Evolutionary conservation across 2,888 invertebrate species (phyloP).

Genomic region (Rhagium mordax): DNA sequence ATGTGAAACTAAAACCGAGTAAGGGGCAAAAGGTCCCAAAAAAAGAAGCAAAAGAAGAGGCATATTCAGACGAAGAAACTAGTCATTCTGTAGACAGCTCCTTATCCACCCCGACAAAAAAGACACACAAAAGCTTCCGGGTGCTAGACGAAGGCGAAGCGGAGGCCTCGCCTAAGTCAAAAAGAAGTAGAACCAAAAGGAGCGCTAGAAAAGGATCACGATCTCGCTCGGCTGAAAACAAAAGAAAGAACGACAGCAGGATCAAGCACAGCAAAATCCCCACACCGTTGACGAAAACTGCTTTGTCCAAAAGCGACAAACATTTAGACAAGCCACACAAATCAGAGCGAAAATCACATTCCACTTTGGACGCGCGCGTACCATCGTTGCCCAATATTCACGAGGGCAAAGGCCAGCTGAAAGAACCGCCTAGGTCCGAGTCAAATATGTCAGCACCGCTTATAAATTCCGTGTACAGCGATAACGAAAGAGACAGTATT

Average conservation of each 20-base stretch:
- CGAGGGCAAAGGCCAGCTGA: slow-evolving; percentile 45
- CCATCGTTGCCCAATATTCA: slow-evolving; percentile 64
- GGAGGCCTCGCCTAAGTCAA: slow-evolving; percentile 44
- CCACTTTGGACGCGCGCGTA: slow-evolving; percentile 57
- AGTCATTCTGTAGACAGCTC: slow-evolving; percentile 39
- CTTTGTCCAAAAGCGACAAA: slow-evolving; percentile 64
- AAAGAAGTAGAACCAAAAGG: slow-evolving; percentile 40
- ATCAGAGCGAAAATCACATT: slow-evolving; percentile 30
- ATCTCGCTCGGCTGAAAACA: slow-evolving; percentile 61
- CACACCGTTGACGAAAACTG: slow-evolving; percentile 56
- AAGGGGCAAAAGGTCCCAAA: neutral
- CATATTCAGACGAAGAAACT: slow-evolving; percentile 47
- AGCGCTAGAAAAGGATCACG: slow-evolving; percentile 49
- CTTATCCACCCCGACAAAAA: slow-evolving; percentile 48
- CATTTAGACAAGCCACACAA: slow-evolving; percentile 55
- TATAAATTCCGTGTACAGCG: slow-evolving; percentile 57
- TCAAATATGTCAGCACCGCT: slow-evolving; percentile 61
- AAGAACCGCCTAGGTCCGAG: slow-evolving; percentile 55
- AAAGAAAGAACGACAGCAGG: slow-evolving; percentile 43
- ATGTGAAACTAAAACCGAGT: neutral
- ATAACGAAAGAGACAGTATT: slow-evolving; percentile 61
- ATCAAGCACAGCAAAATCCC: slow-evolving; percentile 62
- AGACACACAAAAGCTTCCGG: slow-evolving; percentile 65
- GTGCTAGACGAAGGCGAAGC: slow-evolving; percentile 61
- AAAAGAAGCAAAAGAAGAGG: neutral